phyloP scores from a whole-genome alignment of 2,113 vertebrate species.

The Scomber colias region DNA sequence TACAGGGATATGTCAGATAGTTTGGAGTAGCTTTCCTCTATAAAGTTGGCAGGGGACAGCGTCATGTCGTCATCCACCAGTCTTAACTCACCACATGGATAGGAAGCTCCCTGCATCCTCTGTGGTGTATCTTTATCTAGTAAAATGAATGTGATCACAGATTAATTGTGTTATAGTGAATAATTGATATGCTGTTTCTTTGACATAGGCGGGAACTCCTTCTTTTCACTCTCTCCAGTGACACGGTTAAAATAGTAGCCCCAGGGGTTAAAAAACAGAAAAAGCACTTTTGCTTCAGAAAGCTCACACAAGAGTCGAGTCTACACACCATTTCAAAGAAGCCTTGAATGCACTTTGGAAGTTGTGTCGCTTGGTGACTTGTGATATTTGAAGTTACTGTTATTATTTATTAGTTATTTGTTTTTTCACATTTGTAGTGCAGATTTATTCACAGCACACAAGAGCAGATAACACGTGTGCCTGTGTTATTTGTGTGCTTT shows the following conservation, averaged over 20 bases:
- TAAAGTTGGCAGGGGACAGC: conserved; percentile 2
- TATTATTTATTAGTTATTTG: neutral
- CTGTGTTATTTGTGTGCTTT: neutral
- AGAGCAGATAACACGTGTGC: neutral
- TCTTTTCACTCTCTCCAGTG: conserved; percentile 30
- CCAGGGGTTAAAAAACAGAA: neutral
- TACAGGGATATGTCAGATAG: neutral
- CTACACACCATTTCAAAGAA: neutral
- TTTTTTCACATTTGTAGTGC: neutral
- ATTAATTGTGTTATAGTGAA: conserved; percentile 15
- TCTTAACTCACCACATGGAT: neutral
- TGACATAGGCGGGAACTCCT: conserved; percentile 30
- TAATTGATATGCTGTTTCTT: conserved; percentile 28
- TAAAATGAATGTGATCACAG: conserved; percentile 15
- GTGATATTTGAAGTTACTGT: neutral
- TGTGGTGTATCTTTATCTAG: neutral
- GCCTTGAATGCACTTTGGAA: neutral
- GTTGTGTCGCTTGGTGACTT: neutral
- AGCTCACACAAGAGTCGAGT: conserved; percentile 7
- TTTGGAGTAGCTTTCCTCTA: conserved; percentile 1
- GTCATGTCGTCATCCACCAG: neutral
- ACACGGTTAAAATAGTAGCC: conserved; percentile 19
- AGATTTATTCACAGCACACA: neutral
- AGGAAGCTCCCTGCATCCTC: neutral
- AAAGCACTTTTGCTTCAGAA: neutral